A percentile compares a stretch with the other conserved stretches of the same genome.
phyloP scores from a whole-genome alignment of 1,140 invertebrate genomes.

The Zaprionus davidi region DNA sequence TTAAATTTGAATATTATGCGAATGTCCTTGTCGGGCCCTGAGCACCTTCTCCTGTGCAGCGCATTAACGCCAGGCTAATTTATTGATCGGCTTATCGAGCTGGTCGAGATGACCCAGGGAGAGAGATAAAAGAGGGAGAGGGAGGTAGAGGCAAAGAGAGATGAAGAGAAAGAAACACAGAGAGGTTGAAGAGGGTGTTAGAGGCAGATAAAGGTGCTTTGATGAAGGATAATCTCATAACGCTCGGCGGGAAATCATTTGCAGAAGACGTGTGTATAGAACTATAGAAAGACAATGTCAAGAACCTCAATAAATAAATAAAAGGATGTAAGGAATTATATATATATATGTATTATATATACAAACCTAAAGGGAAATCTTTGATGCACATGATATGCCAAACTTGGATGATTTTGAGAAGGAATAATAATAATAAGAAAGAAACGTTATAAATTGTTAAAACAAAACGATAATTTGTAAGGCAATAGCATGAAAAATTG shows the following conservation, averaged over 20 bases:
- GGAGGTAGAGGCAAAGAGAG: background rate
- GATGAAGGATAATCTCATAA: background rate
- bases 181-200: background rate
- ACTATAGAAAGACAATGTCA: too few species aligned
- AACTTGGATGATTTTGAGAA: too few species aligned
- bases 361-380: too few species aligned
- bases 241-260: background rate
- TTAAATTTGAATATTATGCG: constrained; percentile 14
- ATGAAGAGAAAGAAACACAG: background rate
- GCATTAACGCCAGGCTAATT: constrained; percentile 12
- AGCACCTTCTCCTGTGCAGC: background rate
- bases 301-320: background rate
- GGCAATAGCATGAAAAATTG: too few species aligned
- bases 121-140: constrained; percentile 6
- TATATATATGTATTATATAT: too few species aligned
- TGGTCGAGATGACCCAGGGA: background rate
- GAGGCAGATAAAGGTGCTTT: background rate
- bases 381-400: too few species aligned
- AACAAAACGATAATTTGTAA: too few species aligned
- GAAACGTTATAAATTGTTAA: too few species aligned
- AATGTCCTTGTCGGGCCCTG: background rate
- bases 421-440: too few species aligned
- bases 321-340: too few species aligned
- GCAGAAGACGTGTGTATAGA: too few species aligned
- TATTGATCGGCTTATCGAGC: constrained; percentile 10